Evolutionary conservation across 2,888 invertebrate genomes (phyloP), one percentile per base, ranked within the genome.

Genomic region (Cybosia mesomella): DNA sequence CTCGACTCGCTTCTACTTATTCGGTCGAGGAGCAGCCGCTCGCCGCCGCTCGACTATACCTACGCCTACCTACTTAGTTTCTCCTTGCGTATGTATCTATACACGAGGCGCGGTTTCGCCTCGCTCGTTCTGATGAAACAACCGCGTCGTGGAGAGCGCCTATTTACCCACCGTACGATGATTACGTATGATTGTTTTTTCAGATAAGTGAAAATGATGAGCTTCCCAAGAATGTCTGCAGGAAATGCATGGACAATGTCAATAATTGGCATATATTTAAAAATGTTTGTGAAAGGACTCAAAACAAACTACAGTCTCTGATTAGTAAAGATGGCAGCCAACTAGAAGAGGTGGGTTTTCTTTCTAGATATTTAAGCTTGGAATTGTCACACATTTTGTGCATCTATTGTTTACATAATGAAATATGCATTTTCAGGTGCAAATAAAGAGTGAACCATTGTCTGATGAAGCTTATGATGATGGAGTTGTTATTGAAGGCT

Each of bases 201-300:
- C 95, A 97, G 97, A 96, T 97, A 87, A 94, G 90, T 79, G 88
- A 94, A 80, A 93, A 95, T 87, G 97, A 97, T 89, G 96, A 95
- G 83, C 85, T 97, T 85, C 96, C 97, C 32, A 96, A 96, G 24
- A 94, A 96, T 89, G 95, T 97, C 86, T 97, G 97, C 89, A 93
- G 92, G 79, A 93, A 95, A 83, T 97, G 97, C 85, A 87, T 96
- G 81, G 94, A 93, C 82, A 96, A 95, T 92, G 95, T 97, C 79
- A 96, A 96, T 84, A 95, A 95, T 86, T 97, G 97, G 96, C 95
- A 96, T 84, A 89, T 92, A 75, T 97, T 96, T 92, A 97, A 96
- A 89, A 93, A 95, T 86, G 91, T 95, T 28, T 97, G 97, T 90
- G 93, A 95, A 80, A 95, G 95, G 84, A 96, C 97, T 77, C 97